Conservation (phyloP, 2,888 invertebrate species). For the Morpho deidamia region DNA sequence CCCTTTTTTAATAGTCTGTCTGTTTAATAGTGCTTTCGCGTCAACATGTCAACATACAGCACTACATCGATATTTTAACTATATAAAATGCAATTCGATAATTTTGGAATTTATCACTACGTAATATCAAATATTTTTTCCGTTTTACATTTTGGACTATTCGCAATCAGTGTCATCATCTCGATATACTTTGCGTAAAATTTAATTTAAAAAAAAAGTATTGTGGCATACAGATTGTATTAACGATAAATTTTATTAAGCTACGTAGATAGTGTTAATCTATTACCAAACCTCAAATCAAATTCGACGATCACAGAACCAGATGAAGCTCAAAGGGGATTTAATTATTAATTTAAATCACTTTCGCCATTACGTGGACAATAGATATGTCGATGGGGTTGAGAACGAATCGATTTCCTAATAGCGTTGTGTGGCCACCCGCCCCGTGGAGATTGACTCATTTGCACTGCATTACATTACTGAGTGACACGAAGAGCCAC, state of each 20-base stretch:
- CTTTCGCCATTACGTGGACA: constrained; percentile 38
- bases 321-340: constrained; percentile 25
- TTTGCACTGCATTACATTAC: constrained; percentile 78
- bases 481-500: constrained; percentile 70
- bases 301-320: constrained; percentile 5
- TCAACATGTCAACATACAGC: too few relatives aligned
- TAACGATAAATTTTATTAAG: not conserved
- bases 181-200: too few relatives aligned
- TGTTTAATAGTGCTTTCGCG: too few relatives aligned
- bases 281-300: constrained; percentile 6
- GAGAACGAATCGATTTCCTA: constrained; percentile 72
- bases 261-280: constrained; percentile 4
- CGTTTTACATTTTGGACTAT: too few relatives aligned
- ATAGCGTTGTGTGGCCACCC: constrained; percentile 61
- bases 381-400: constrained; percentile 36
- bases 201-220: too few relatives aligned
- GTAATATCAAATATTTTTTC: too few relatives aligned
- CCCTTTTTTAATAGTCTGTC: too few relatives aligned
- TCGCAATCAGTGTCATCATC: too few relatives aligned
- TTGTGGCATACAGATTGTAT: too few relatives aligned
- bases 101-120: too few relatives aligned
- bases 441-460: constrained; percentile 74
- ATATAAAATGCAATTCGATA: too few relatives aligned
- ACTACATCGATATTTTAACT: too few relatives aligned
- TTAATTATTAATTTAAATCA: constrained; percentile 38